Percentiles rank a stretch among this genome's conserved stretches.
Evolutionary conservation across 2,888 invertebrate genomes (phyloP).

Genomic region (Sycophila texana): DNA sequence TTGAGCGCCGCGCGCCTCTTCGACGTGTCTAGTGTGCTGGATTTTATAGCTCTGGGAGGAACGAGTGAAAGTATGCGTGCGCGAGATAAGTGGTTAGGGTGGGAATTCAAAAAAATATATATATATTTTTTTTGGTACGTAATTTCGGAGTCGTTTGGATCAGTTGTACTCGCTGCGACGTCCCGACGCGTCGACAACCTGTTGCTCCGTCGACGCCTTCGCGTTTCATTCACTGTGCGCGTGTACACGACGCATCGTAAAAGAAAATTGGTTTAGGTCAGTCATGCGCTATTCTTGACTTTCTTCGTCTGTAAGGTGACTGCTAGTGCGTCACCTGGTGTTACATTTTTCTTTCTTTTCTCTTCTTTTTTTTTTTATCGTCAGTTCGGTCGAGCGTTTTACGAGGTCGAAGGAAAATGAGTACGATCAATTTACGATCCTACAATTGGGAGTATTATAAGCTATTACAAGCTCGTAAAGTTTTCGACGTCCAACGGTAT

Average conservation of each 20-base stretch:
- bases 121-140: not conserved
- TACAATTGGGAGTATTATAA: no score
- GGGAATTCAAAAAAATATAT: no score
- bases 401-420: no score
- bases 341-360: no score
- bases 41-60: slow-evolving; percentile 2
- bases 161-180: no score
- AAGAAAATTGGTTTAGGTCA: not conserved
- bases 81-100: not conserved
- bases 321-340: no score
- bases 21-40: slow-evolving; percentile 7
- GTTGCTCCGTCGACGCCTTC: not conserved
- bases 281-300: not conserved
- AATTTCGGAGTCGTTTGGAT: not conserved
- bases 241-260: not conserved
- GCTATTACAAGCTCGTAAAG: no score
- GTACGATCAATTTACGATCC: no score
- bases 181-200: not conserved
- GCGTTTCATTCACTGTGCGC: not conserved
- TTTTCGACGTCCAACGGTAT: no score
- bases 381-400: no score
- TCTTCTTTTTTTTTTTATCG: no score
- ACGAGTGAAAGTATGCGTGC: slow-evolving; percentile 24
- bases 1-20: not conserved
- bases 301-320: no score